A percentile compares a stretch with the other conserved stretches of the same genome.
phyloP scores from a whole-genome alignment of 2,888 invertebrate species.

The Mesochorus sp. region DNA sequence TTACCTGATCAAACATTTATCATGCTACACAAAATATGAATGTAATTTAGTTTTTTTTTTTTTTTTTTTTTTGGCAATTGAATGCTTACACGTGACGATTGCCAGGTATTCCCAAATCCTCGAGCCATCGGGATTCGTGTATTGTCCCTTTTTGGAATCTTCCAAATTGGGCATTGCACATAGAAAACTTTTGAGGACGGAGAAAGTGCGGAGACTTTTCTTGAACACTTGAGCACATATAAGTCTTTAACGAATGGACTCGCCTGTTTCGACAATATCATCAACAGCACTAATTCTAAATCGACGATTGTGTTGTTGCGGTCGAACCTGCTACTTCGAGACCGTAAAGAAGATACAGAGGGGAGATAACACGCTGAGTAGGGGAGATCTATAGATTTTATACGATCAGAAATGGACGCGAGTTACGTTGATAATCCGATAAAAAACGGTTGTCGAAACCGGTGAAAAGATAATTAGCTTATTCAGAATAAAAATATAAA shows the following conservation, averaged over 20 bases:
- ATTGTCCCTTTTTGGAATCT: conserved; percentile 65
- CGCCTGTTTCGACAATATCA: background rate
- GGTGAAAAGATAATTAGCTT: too few relatives aligned
- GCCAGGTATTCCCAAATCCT: conserved; percentile 71
- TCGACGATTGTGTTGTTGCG: background rate
- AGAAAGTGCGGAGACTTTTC: background rate
- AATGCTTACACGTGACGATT: conserved; percentile 69
- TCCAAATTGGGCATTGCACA: conserved; percentile 30
- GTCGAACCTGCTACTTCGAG: background rate
- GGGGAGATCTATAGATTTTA: background rate
- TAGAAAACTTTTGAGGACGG: background rate
- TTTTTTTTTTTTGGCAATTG: too few relatives aligned
- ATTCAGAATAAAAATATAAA: too few relatives aligned
- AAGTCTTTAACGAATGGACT: background rate
- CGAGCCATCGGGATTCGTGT: conserved; percentile 68
- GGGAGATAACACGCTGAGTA: conserved; percentile 3
- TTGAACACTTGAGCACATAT: background rate
- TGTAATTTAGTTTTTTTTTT: too few relatives aligned
- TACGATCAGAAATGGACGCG: too few relatives aligned
- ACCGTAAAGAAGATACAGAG: background rate
- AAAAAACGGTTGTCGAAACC: too few relatives aligned
- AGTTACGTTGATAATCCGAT: too few relatives aligned
- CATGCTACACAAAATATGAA: too few relatives aligned
- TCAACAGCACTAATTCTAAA: conserved; percentile 24
- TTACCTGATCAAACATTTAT: too few relatives aligned